phyloP scores from a whole-genome alignment of 2,113 vertebrate species.

The Henicopernis longicauda region DNA sequence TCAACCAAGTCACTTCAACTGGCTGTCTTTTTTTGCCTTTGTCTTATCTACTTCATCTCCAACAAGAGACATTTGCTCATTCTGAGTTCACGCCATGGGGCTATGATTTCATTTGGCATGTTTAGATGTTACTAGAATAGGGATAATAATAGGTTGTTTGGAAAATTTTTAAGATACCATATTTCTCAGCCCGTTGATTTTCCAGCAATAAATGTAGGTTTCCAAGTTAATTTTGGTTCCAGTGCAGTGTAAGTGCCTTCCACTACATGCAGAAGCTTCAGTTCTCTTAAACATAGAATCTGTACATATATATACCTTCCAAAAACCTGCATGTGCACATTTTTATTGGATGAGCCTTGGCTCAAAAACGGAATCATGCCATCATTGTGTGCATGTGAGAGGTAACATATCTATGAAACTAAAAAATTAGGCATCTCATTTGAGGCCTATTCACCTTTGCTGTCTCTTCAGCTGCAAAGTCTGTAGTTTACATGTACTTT shows the following conservation, averaged over 20 bases:
- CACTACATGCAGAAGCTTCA: not conserved
- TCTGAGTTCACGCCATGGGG: not conserved
- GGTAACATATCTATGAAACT: not conserved
- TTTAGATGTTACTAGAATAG: constrained; percentile 5
- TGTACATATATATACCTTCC: not conserved
- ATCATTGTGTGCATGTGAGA: not conserved
- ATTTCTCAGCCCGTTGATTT: not conserved
- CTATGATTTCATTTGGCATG: constrained; percentile 45
- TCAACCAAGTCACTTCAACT: not conserved
- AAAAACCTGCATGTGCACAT: not conserved
- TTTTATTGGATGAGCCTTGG: not conserved
- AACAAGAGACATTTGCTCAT: constrained; percentile 29
- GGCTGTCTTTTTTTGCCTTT: not conserved
- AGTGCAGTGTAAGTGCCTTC: not conserved
- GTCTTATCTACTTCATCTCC: constrained; percentile 35
- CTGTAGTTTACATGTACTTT: not conserved
- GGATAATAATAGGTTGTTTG: constrained; percentile 28
- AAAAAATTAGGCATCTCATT: not conserved
- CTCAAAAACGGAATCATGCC: not conserved
- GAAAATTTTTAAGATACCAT: not conserved
- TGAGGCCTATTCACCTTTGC: not conserved
- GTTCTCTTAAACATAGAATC: not conserved
- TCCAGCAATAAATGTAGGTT: not conserved
- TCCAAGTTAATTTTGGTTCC: constrained; percentile 14
- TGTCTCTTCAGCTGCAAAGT: not conserved